These are phyloP conservation scores for Drosophila quinaria DNA, from an alignment of 2,888 invertebrate genomes.

Conservation along the genomic window DNA sequence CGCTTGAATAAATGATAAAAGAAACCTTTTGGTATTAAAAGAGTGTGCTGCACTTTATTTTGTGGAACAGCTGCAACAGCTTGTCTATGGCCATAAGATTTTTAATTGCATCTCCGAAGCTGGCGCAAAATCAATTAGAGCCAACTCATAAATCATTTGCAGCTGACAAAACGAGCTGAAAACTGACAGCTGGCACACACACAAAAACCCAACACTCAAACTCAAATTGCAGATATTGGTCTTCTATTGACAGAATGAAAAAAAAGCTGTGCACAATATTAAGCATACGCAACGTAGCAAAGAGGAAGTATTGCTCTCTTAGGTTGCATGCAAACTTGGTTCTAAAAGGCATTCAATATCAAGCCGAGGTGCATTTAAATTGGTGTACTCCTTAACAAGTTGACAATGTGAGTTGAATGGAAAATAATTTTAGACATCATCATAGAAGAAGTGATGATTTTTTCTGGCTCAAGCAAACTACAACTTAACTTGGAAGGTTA, in stretches of 20 bases:
- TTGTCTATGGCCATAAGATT: conserved; percentile 29
- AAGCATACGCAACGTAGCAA: conserved; percentile 44
- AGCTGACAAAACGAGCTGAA: conserved; percentile 46
- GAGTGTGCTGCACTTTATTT: conserved; percentile 35
- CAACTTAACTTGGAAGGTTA: neutral
- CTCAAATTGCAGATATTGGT: conserved; percentile 54
- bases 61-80: conserved; percentile 13
- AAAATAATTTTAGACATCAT: neutral
- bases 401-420: neutral
- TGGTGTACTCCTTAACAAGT: neutral
- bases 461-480: neutral
- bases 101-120: conserved; percentile 44
- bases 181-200: conserved; percentile 34
- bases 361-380: conserved; percentile 1
- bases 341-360: conserved; percentile 23
- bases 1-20: conserved; percentile 38
- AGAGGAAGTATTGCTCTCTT: neutral
- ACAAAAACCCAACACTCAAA: conserved; percentile 20
- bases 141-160: conserved; percentile 22
- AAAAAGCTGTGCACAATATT: conserved; percentile 29
- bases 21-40: conserved; percentile 25
- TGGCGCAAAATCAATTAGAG: conserved; percentile 51
- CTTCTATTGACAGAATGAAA: conserved; percentile 46
- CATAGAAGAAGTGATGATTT: neutral
- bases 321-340: conserved; percentile 5